Evolutionary conservation across 2,113 vertebrate species (phyloP).

Genomic region (Sceloporus tristichus): DNA sequence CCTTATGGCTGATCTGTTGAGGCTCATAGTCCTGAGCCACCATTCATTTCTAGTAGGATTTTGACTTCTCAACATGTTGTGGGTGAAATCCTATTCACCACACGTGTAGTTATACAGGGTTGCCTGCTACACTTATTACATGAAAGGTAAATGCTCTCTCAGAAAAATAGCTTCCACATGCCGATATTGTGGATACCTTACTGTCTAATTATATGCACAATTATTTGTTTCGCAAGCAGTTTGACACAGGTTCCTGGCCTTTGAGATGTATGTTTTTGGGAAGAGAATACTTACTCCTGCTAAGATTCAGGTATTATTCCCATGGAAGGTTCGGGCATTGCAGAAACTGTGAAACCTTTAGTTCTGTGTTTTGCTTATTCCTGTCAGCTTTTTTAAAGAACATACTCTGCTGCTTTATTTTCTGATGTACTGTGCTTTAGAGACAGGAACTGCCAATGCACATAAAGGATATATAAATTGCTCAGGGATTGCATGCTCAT

Average conservation of each 20-base stretch:
- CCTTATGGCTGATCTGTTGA: no score
- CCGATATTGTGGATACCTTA: no score
- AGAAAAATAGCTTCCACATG: no score
- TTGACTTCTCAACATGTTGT: neutral
- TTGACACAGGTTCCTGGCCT: no score
- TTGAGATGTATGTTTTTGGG: neutral
- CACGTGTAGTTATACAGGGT: no score
- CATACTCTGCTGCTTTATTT: neutral
- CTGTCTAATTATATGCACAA: no score
- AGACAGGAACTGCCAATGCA: neutral
- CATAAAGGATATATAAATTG: neutral
- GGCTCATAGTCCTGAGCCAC: neutral
- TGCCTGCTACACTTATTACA: no score
- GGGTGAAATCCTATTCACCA: no score
- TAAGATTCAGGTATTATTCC: neutral
- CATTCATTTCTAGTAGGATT: neutral
- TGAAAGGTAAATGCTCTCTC: no score
- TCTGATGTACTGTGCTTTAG: neutral
- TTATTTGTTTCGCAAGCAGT: no score
- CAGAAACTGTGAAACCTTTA: conserved; percentile 3
- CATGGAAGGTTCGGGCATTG: neutral
- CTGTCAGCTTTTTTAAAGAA: neutral
- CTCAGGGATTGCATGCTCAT: neutral
- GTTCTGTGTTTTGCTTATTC: neutral
- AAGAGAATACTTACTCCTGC: neutral